Evolutionary conservation across 2,113 vertebrate species (phyloP), one percentile per base, ranked within the genome.

Genomic region (Bambusicola thoracicus): DNA sequence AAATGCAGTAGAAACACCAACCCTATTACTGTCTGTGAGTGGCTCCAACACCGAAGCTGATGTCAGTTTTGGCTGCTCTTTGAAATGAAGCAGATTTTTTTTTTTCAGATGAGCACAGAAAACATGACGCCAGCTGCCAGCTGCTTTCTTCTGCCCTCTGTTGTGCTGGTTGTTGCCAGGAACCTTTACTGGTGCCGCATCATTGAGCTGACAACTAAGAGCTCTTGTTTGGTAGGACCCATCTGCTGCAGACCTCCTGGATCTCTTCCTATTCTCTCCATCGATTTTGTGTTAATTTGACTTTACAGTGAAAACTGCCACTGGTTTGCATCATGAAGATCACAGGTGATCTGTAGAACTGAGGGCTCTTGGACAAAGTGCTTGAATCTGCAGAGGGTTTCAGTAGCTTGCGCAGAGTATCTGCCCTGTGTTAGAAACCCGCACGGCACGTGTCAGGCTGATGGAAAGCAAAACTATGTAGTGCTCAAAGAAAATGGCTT

Each of bases 31-130:
- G 2, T 34, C 56, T 43, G 30, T 24, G 67, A 43, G 19, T 0
- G 0, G 40, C 58, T 18, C 43, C 41, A 38, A 10, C 0, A 0
- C 55, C 63, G 41, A 14, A 46, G 2, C 72, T 83, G 73, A n/a
- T 21, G 56, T 62, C 79, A 14, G 34, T 34, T 84, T 80, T 62
- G 40, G 49, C 63, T 48, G 13, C 29, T 75, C 62, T 80, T 69
- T 36, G 67, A 66, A 67, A 46, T 8, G 14, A 75, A 32, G 44
- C 43, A 49, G 44, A 27, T 62, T 67, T 90, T 34, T 22, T 5
- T 56, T 53, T 30, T 56, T 56, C 67, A 20, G 49, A 66, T 66
- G 36, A 58, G 43, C 65, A 77, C 41, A 67, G 55, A 13, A 73
- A 73, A 29, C 51, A 32, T 46, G 8, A 13, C 9, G n/a, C 18